Evolutionary conservation across 2,888 invertebrate genomes (phyloP), one percentile per base, ranked within the genome.

Genomic region (Apotomis betuletana): DNA sequence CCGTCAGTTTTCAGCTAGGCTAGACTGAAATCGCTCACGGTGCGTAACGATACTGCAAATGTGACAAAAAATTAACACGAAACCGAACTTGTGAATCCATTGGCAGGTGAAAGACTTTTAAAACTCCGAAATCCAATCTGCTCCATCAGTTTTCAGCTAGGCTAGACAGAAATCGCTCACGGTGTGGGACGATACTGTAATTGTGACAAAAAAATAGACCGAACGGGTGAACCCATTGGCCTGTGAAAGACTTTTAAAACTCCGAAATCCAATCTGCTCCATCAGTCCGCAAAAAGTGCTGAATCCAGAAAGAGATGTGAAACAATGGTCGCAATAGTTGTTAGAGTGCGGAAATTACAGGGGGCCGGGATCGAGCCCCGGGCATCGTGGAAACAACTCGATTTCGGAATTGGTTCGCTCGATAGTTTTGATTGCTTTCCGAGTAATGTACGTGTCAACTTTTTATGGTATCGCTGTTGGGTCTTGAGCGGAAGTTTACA

Each of bases 391-490:
- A 85, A 86, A 85, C 87, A 85, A 85, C 79, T 81, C 83, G 79
- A 85, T 86, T 85, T 85, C 83, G 83, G 82, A 82, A 88, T 87
- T 83, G 84, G 82, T 86, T 85, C 84, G 81, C 83, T 85, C 81
- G 81, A 86, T 88, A 87, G 85, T 88, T 90, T 85, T 88, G 88
- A 90, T 90, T 89, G 89, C 85, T 90, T 87, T 84, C 77, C 79
- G 74, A 78, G 83, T 85, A 85, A 86, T 85, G 81, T 81, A 72
- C 62, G 58, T 68, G 72, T 58, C 71, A 72, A 72, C 52, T 72
- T 72, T 72, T 72, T 68, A 68, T 63, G 68, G 63, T 57, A 58
- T 63, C 12, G 46, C 36, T 63, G 63, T 54, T 72, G 62, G 27
- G 27, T 27, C 27, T 72, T 67, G 58, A 27, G 27, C 27, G 68